Conservation (phyloP, 2,113 vertebrate genomes). For the Tachysurus vachellii region DNA sequence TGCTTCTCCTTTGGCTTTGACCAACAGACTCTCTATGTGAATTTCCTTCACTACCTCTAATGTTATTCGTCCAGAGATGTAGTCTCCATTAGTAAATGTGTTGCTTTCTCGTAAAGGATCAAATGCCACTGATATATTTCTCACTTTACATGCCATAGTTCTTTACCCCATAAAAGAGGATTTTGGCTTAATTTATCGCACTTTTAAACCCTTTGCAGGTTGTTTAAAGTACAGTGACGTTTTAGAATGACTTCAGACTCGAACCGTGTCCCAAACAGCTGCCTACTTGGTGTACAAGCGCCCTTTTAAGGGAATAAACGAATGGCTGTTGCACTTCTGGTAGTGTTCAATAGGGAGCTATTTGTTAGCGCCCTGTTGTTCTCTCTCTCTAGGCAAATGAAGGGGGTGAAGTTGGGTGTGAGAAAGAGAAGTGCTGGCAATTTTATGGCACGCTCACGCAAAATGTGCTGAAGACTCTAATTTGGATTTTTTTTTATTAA, state of each 20-base stretch:
- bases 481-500: background rate
- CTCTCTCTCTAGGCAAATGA: conserved; percentile 2
- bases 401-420: background rate
- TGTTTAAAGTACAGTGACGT: background rate
- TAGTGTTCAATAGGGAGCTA: background rate
- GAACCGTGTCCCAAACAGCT: background rate
- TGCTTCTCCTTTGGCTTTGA: conserved; percentile 72
- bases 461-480: background rate
- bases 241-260: background rate
- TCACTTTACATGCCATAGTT: conserved; percentile 61
- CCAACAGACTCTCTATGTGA: conserved; percentile 48
- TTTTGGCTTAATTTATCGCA: background rate
- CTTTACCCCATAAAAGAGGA: background rate
- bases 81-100: conserved; percentile 63
- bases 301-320: background rate
- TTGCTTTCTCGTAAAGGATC: conserved; percentile 53
- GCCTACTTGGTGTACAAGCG: background rate
- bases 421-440: background rate
- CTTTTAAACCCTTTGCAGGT: background rate
- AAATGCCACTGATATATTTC: conserved; percentile 58
- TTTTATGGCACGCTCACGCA: background rate
- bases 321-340: background rate
- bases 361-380: background rate
- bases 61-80: conserved; percentile 57
- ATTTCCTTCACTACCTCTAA: conserved; percentile 66